Conservation (phyloP, 2,888 invertebrate genomes). For the Steromphala cineraria region DNA sequence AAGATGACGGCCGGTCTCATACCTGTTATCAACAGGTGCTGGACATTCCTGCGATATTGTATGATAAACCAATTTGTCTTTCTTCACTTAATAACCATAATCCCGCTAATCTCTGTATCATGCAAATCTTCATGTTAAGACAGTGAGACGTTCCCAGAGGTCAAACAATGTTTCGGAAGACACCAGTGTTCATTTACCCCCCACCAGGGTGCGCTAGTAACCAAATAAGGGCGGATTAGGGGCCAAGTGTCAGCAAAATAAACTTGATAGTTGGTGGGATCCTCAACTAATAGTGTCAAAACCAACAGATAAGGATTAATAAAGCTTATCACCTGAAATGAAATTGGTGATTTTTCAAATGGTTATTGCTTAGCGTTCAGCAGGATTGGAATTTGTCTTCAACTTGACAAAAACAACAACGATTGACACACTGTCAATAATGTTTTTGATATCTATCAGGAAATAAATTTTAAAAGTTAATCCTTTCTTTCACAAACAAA, state of each 20-base stretch:
- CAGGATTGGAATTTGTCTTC: too few species aligned
- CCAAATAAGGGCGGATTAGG: constrained; percentile 1
- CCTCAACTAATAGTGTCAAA: too few species aligned
- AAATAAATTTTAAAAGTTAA: too few species aligned
- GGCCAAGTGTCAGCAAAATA: background rate
- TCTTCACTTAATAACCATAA: constrained; percentile 13
- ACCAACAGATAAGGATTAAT: too few species aligned
- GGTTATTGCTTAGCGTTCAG: too few species aligned
- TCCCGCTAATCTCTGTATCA: constrained; percentile 4
- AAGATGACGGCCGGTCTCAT: background rate
- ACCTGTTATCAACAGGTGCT: background rate
- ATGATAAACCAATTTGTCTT: constrained; percentile 18
- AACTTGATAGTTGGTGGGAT: too few species aligned
- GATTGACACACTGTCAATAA: too few species aligned
- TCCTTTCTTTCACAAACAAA: too few species aligned
- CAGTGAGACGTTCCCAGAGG: background rate
- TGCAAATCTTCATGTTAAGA: constrained; percentile 7
- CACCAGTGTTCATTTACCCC: background rate
- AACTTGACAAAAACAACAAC: too few species aligned
- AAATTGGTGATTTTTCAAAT: too few species aligned
- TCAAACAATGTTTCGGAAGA: background rate
- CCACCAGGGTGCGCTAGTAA: constrained; percentile 16
- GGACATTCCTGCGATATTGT: background rate
- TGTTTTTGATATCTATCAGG: too few species aligned
- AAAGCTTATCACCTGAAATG: too few species aligned